Base-by-base conservation (phyloP, 2,888 invertebrate genomes). In the Stenotaenia linearis region DNA sequence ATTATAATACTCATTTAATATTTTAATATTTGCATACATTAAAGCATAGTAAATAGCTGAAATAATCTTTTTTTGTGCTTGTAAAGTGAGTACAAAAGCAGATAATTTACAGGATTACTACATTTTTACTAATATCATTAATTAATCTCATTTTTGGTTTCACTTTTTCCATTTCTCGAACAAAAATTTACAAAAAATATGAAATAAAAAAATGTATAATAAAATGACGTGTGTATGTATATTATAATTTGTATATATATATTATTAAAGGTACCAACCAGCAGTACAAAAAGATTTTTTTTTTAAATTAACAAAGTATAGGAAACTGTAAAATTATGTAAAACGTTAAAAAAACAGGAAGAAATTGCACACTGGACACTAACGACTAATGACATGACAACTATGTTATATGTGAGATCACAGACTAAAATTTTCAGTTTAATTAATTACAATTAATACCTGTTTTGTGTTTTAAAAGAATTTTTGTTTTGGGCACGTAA, bases 381-480 rank as follows among this genome's bases (percentile, higher is more conserved):
- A 69, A 69, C 25, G 25, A 69, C 25, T 69, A 69, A 12, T 45
- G 12, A 45, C 45, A 6, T 50, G 18, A 18, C 50, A 50, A 18
- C 50, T 50, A 50, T 18, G 18, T n/a, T 50, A 40, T 40, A 50
- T 50, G n/a, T 69, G 5, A 28, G 69, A 69, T 69, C 69, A 69
- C 69, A 75, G 37, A 30, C 35, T 75, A 75, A 35, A 75, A 35
- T 75, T 35, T 75, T 32, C 37, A 75, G 75, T 35, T 75, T 35
- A 75, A 35, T 12, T 30, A 75, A n/a, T 32, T 32, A 18, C 7
- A 23, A 23, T 32, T 50, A n/a, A 50, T n/a, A 50, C 18, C 21
- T n/a, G 18, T 74, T 32, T n/a, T 75, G 15, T 18, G 3, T 18
- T 75, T 32, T 9, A 75, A 75, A 32, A 75, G 21, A 75, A 75